Percentiles rank a stretch among this genome's conserved stretches.
Evolutionary conservation across 2,797 vertebrate species (phyloP).

Genomic region (Typhlichthys subterraneus): DNA sequence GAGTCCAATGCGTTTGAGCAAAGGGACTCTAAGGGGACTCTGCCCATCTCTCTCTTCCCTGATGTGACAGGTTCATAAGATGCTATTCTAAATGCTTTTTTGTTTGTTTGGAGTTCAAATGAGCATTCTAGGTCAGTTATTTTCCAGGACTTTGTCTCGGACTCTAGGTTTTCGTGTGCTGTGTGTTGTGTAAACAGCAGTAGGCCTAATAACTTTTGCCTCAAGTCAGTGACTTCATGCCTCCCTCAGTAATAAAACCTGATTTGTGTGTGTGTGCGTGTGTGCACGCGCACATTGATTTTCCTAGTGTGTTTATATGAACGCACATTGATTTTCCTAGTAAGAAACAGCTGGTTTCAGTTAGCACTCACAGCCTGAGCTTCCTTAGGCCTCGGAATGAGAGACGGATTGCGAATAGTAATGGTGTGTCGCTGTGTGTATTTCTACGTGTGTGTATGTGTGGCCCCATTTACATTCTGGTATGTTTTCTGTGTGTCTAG

Average conservation of each 20-base stretch:
- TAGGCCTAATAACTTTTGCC: constrained; percentile 40
- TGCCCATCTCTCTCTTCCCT: too few species aligned
- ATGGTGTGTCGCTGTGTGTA: constrained; percentile 13
- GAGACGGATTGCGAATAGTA: constrained; percentile 24
- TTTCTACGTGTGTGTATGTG: constrained; percentile 11
- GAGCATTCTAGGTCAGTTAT: too few species aligned
- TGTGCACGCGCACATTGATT: constrained; percentile 43
- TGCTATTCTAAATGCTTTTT: too few species aligned
- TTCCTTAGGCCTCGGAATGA: constrained; percentile 66
- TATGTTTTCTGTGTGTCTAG: constrained; percentile 15
- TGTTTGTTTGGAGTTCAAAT: too few species aligned
- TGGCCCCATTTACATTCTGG: neutral
- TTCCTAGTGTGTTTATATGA: constrained; percentile 43
- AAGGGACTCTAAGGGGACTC: too few species aligned
- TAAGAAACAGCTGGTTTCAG: constrained; percentile 79
- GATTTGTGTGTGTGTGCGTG: constrained; percentile 47
- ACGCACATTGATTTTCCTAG: constrained; percentile 61
- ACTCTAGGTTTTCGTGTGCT: constrained; percentile 1
- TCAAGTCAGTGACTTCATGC: constrained; percentile 54
- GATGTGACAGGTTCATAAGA: too few species aligned
- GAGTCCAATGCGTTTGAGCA: too few species aligned
- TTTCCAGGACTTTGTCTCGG: too few species aligned
- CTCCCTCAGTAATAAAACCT: constrained; percentile 66
- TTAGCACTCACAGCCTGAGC: constrained; percentile 69
- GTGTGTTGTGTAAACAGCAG: constrained; percentile 42